These are phyloP conservation scores for Pelagia noctiluca DNA, from an alignment of 30 jellyfish, hydroid and myxozoan species.

Conservation along the genomic window DNA sequence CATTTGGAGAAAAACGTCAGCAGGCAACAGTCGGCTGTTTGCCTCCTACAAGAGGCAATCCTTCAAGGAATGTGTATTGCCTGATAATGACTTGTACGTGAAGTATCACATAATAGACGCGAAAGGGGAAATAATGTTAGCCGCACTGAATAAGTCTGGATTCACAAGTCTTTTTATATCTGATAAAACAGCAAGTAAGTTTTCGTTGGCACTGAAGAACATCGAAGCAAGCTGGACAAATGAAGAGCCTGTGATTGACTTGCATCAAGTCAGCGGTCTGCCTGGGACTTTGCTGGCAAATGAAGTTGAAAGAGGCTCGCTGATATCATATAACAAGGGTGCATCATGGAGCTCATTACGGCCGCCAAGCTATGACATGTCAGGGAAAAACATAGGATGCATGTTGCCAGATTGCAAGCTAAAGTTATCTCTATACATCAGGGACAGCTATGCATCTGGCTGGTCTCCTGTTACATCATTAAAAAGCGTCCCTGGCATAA, in stretches of 20 bases:
- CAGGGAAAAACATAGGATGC: constrained; percentile 34
- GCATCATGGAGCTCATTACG: constrained; percentile 75
- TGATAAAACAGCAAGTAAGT: constrained; percentile 54
- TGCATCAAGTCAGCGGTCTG: constrained; percentile 73
- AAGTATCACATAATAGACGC: constrained; percentile 59
- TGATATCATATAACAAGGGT: constrained; percentile 84
- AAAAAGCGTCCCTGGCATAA: constrained; percentile 88
- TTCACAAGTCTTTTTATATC: constrained; percentile 73
- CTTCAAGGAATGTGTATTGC: constrained; percentile 53
- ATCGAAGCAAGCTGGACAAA: constrained; percentile 46
- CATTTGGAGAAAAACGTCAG: not conserved
- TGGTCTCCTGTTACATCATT: constrained; percentile 80
- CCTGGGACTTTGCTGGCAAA: constrained; percentile 81
- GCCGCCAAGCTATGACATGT: constrained; percentile 49
- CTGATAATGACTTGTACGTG: constrained; percentile 22
- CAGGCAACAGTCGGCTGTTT: constrained; percentile 5
- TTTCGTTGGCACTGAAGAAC: constrained; percentile 51
- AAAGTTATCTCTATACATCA: constrained; percentile 58
- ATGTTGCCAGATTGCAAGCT: constrained; percentile 55
- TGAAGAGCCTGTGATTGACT: constrained; percentile 53
- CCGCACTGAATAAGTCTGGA: constrained; percentile 70
- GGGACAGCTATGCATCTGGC: constrained; percentile 51
- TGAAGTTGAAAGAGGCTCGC: constrained; percentile 68
- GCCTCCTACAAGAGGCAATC: constrained; percentile 37
- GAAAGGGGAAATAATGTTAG: constrained; percentile 69